A percentile compares a stretch with the other conserved stretches of the same genome.
Evolutionary conservation across 2,888 invertebrate genomes (phyloP).

Genomic region (Linyphia triangularis): DNA sequence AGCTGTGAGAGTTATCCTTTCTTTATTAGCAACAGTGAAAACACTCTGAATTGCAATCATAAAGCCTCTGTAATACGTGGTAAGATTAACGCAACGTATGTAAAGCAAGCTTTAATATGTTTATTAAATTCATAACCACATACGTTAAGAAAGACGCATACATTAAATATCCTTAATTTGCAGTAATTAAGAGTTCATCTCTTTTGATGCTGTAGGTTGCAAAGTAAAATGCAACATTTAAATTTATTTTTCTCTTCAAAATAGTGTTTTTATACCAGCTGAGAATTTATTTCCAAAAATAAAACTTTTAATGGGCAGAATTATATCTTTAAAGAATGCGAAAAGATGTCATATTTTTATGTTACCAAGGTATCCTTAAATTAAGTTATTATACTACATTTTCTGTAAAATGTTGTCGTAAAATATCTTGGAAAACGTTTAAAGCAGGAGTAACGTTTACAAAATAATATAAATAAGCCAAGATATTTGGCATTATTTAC

Average conservation of each 20-base stretch:
- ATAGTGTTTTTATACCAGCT: background rate
- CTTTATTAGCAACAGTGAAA: background rate
- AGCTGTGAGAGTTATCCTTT: background rate
- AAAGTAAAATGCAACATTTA: background rate
- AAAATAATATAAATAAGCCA: no score
- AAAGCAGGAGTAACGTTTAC: no score
- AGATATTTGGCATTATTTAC: no score
- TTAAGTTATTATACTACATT: background rate
- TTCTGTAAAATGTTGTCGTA: background rate
- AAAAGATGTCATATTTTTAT: background rate
- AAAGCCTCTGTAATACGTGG: background rate
- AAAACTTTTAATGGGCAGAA: background rate
- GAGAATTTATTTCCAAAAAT: background rate
- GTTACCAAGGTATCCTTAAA: background rate
- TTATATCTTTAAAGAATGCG: background rate
- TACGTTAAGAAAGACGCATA: background rate
- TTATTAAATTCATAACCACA: background rate
- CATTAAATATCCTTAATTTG: slow-evolving; percentile 2
- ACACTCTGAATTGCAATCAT: background rate
- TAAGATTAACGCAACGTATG: background rate
- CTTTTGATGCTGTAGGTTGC: slow-evolving; percentile 1
- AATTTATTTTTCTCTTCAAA: background rate
- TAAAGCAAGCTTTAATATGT: background rate
- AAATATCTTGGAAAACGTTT: no score
- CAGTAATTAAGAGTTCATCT: slow-evolving; percentile 17